A percentile compares a stretch with the other conserved stretches of the same genome.
Evolutionary conservation across 2,888 invertebrate species (phyloP).

Genomic region (Timandra comae): DNA sequence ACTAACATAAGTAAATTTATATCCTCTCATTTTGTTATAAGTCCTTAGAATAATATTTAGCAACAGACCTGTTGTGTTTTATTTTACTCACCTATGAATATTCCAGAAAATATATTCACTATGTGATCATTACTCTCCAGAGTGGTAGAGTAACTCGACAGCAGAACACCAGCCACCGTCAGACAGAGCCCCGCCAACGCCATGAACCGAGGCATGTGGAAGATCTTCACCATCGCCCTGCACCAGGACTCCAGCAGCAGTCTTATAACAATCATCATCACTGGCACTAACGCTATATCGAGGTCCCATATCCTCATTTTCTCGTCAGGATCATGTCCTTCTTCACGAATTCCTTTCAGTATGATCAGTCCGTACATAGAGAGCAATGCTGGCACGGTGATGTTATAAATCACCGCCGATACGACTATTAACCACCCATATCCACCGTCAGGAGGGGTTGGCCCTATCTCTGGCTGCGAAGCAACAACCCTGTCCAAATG

Average conservation of each 20-base stretch:
- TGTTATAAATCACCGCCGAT: constrained; percentile 77
- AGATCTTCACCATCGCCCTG: constrained; percentile 70
- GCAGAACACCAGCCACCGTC: constrained; percentile 75
- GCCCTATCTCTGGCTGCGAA: constrained; percentile 81
- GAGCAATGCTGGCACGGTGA: constrained; percentile 75
- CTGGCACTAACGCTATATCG: constrained; percentile 76
- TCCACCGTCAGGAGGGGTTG: constrained; percentile 80
- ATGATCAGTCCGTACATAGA: constrained; percentile 75
- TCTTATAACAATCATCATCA: constrained; percentile 76
- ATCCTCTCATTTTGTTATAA: too few relatives aligned
- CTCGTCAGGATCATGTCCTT: constrained; percentile 58
- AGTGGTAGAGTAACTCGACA: constrained; percentile 69
- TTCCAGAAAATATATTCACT: constrained; percentile 69
- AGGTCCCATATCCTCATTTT: constrained; percentile 74
- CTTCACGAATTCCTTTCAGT: constrained; percentile 65
- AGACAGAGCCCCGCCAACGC: constrained; percentile 75
- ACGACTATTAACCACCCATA: constrained; percentile 81
- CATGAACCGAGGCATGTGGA: constrained; percentile 77
- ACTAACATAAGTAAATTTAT: too few relatives aligned
- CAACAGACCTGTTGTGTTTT: constrained; percentile 2
- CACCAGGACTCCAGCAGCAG: constrained; percentile 78
- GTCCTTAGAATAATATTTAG: too few relatives aligned
- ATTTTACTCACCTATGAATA: constrained; percentile 62
- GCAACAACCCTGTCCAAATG: constrained; percentile 78
- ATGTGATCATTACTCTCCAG: constrained; percentile 60